Conservation (phyloP, 1,140 invertebrate species). For the Theocolax elegans region DNA sequence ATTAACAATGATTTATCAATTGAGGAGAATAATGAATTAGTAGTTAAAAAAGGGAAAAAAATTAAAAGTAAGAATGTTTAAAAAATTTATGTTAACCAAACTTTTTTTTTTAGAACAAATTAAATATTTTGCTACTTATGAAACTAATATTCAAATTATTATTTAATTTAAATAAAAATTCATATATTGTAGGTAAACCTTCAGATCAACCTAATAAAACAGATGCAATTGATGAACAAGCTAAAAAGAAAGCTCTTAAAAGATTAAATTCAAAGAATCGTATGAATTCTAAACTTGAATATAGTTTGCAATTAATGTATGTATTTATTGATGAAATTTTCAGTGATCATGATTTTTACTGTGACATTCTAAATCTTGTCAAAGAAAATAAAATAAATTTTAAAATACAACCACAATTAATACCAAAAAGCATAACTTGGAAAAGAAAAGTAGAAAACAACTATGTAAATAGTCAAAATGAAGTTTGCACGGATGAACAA, state of each 20-base stretch:
- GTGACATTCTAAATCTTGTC: conserved; percentile 51
- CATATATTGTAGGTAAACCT: conserved; percentile 1
- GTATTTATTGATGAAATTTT: conserved; percentile 65
- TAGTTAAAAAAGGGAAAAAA: neutral
- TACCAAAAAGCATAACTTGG: conserved; percentile 66
- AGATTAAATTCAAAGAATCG: conserved; percentile 47
- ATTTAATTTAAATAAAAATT: neutral
- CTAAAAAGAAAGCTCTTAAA: conserved; percentile 59
- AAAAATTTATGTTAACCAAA: too few species aligned
- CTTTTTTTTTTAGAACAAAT: too few species aligned
- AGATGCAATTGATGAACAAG: conserved; percentile 47
- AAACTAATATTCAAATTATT: neutral
- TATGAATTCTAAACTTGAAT: conserved; percentile 66
- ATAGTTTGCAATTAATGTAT: conserved; percentile 69
- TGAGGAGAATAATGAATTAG: conserved; percentile 11
- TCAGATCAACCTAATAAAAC: conserved; percentile 10
- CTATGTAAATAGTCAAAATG: conserved; percentile 49
- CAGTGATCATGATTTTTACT: conserved; percentile 50
- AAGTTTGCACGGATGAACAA: conserved; percentile 45
- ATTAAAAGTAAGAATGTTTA: neutral
- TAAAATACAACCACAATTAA: conserved; percentile 52
- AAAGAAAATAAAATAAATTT: conserved; percentile 50
- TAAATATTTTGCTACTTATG: too few species aligned
- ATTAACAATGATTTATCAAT: neutral
- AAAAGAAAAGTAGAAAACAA: conserved; percentile 55